A percentile compares a stretch with the other conserved stretches of the same genome.
phyloP scores from a whole-genome alignment of 2,888 invertebrate species.

The Microplitis deprimator region DNA sequence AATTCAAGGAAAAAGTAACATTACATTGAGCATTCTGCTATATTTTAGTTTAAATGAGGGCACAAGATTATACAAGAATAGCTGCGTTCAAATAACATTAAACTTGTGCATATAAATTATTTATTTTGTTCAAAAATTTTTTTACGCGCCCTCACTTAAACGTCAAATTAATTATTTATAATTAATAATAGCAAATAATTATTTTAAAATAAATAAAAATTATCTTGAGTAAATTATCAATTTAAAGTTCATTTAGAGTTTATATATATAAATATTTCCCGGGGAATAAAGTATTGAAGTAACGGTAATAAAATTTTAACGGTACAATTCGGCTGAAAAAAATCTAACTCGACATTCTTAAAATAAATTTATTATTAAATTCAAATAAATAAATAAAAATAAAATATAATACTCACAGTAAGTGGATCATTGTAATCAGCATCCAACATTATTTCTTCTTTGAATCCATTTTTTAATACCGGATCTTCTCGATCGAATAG shows the following conservation, averaged over 20 bases:
- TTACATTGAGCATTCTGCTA: not conserved
- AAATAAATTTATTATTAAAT: not conserved
- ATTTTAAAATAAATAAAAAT: too few species aligned
- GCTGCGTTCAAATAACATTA: not conserved
- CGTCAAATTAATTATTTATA: too few species aligned
- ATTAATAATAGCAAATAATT: too few species aligned
- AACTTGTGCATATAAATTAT: not conserved
- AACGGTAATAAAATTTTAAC: not conserved
- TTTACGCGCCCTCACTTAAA: not conserved
- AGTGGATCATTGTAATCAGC: slow-evolving; percentile 58
- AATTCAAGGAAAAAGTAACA: slow-evolving; percentile 30
- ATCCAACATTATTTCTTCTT: slow-evolving; percentile 60
- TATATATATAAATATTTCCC: too few species aligned
- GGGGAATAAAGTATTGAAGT: too few species aligned
- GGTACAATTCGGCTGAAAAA: not conserved
- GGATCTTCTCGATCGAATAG: slow-evolving; percentile 68
- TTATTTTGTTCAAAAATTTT: not conserved
- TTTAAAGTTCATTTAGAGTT: too few species aligned
- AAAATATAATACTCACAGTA: slow-evolving; percentile 54
- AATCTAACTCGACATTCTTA: not conserved
- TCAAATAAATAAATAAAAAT: not conserved
- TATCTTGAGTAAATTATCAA: too few species aligned
- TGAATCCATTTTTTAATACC: slow-evolving; percentile 62
- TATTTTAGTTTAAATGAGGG: not conserved
- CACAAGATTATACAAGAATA: not conserved